Evolutionary conservation across 1,140 invertebrate genomes (phyloP).

Genomic region (Tetramorium simillimum): DNA sequence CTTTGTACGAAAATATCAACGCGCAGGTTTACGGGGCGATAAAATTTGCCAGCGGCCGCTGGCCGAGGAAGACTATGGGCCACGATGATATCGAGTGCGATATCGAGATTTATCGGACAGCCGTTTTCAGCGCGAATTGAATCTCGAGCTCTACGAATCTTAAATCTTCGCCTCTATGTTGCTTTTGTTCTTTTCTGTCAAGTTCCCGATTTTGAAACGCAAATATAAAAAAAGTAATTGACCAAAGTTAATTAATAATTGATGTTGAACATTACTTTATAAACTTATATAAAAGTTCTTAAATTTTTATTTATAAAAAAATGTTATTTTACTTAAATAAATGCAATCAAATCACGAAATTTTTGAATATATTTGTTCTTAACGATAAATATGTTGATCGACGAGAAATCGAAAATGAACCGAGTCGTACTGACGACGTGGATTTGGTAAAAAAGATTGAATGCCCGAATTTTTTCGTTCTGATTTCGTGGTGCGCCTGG

Average conservation of each 20-base stretch:
- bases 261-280: not conserved
- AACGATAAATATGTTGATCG: not conserved
- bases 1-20: constrained; percentile 49
- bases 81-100: constrained; percentile 46
- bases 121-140: constrained; percentile 47
- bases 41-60: constrained; percentile 54
- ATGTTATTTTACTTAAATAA: not conserved
- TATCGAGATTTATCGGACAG: constrained; percentile 60
- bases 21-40: constrained; percentile 51
- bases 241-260: not conserved
- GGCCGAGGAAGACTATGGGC: not conserved
- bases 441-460: constrained; percentile 5
- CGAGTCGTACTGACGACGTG: not conserved
- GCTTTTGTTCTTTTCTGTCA: not conserved
- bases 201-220: not conserved
- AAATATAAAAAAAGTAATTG: not conserved
- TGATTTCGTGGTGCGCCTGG: not conserved
- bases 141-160: constrained; percentile 36
- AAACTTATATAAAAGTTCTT: not conserved
- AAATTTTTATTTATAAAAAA: not conserved
- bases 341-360: not conserved
- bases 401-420: not conserved
- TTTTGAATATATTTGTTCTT: not conserved
- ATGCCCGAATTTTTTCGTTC: not conserved
- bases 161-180: constrained; percentile 2